Conservation (phyloP, 2,113 vertebrate species). For the Psilopsiagon aurifrons region DNA sequence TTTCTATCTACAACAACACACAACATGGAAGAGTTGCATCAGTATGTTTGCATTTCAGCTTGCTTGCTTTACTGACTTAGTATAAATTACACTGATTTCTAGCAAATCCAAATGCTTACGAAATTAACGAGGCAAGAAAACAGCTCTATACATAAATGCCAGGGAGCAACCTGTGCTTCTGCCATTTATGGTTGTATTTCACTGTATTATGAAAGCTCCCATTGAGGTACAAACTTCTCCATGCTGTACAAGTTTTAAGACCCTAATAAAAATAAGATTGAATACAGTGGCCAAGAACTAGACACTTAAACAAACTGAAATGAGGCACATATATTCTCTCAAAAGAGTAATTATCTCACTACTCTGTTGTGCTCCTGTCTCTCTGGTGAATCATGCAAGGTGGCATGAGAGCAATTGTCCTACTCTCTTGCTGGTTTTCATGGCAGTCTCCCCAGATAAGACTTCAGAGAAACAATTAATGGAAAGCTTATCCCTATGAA, state of each 20-base stretch:
- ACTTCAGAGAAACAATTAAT: not conserved
- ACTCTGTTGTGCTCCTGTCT: not conserved
- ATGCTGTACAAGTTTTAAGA: slow-evolving; percentile 14
- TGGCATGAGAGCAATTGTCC: slow-evolving; percentile 17
- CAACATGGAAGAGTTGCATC: not conserved
- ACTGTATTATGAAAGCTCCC: not conserved
- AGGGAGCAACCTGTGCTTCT: not conserved
- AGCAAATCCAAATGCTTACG: not conserved
- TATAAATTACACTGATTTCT: slow-evolving; percentile 1
- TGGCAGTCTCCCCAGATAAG: not conserved
- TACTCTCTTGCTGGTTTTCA: not conserved
- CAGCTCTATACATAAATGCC: not conserved
- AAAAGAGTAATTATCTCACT: not conserved
- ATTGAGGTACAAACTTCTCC: not conserved
- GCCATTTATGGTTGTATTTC: not conserved
- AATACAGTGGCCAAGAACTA: slow-evolving; percentile 9
- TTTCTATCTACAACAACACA: not conserved
- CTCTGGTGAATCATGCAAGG: slow-evolving; percentile 27
- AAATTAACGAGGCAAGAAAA: slow-evolving; percentile 15
- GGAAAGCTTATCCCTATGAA: not conserved
- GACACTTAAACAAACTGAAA: slow-evolving; percentile 42
- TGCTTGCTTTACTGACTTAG: not conserved
- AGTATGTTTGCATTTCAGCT: not conserved
- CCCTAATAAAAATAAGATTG: slow-evolving; percentile 44
- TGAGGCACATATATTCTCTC: not conserved